phyloP scores from a whole-genome alignment of 2,113 vertebrate species.

The Neodontobutis hainanensis region DNA sequence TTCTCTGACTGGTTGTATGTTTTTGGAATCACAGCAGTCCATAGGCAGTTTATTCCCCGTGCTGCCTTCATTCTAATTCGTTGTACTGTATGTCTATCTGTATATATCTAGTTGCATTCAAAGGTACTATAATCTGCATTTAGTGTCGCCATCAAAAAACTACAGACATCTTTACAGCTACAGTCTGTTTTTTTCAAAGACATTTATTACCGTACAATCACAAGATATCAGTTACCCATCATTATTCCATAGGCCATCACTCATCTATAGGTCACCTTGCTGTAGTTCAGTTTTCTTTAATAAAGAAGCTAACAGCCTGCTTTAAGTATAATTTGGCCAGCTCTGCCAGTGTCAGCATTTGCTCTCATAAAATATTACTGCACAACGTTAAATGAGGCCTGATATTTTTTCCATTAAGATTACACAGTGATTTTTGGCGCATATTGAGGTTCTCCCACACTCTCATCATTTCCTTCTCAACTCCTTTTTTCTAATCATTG shows the following conservation, averaged over 20 bases:
- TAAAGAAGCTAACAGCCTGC: background rate
- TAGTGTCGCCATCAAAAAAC: too few relatives aligned
- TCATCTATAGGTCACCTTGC: conserved; percentile 12
- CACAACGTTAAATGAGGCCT: conserved; percentile 15
- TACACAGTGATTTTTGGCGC: conserved; percentile 19
- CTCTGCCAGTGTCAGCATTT: conserved; percentile 1
- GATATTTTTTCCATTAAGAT: conserved; percentile 20
- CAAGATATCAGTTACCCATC: background rate
- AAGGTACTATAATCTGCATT: too few relatives aligned
- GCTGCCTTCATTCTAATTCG: too few relatives aligned
- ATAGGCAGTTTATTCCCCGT: too few relatives aligned
- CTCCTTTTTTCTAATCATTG: conserved; percentile 34
- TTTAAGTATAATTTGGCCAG: background rate
- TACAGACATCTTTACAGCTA: too few relatives aligned
- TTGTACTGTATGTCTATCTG: too few relatives aligned
- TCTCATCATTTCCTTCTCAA: conserved; percentile 39
- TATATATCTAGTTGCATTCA: too few relatives aligned
- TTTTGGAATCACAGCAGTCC: too few relatives aligned
- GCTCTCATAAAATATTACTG: conserved; percentile 30
- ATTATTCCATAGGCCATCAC: background rate
- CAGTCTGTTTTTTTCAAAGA: too few relatives aligned
- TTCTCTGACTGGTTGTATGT: too few relatives aligned
- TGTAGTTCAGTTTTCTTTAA: background rate
- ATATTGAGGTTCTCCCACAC: conserved; percentile 23
- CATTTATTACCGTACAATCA: background rate